Conservation (phyloP, 2,797 vertebrate genomes). For the Hydrolagus colliei region DNA sequence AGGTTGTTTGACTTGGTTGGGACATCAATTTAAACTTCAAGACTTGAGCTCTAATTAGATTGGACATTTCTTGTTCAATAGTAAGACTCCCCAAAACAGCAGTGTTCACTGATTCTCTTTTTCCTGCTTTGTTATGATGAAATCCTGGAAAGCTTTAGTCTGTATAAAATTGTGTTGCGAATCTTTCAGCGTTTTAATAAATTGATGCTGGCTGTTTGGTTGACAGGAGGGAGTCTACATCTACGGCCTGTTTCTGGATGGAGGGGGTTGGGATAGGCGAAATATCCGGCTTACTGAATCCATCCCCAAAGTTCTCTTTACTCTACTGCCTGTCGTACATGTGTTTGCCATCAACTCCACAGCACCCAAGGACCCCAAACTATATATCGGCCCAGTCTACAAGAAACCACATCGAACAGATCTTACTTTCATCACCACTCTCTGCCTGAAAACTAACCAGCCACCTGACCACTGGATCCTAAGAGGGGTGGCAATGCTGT, state of each 20-base stretch:
- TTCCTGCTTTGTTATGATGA: too few species aligned
- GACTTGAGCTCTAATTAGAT: too few species aligned
- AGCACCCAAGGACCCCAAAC: conserved; percentile 54
- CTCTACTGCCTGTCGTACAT: conserved; percentile 63
- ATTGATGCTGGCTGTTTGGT: neutral
- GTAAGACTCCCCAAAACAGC: too few species aligned
- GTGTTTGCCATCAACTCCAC: conserved; percentile 67
- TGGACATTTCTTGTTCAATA: too few species aligned
- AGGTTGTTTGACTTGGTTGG: too few species aligned
- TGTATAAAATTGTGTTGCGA: too few species aligned
- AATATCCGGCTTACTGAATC: conserved; percentile 60
- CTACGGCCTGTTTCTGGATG: conserved; percentile 69
- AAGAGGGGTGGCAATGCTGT: conserved; percentile 70
- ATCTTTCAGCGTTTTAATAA: too few species aligned
- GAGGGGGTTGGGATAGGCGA: conserved; percentile 67
- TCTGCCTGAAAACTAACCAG: conserved; percentile 56
- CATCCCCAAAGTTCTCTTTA: conserved; percentile 68
- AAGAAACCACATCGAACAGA: conserved; percentile 71
- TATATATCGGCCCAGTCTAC: conserved; percentile 72
- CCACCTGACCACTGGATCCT: conserved; percentile 74
- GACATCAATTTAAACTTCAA: too few species aligned
- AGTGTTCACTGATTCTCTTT: too few species aligned
- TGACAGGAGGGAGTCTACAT: conserved; percentile 71
- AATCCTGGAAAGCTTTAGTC: too few species aligned
- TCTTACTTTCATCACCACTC: conserved; percentile 65